Evolutionary conservation across 2,113 vertebrate species (phyloP), one percentile per base, ranked within the genome.

Genomic region (Ailurus styani): DNA sequence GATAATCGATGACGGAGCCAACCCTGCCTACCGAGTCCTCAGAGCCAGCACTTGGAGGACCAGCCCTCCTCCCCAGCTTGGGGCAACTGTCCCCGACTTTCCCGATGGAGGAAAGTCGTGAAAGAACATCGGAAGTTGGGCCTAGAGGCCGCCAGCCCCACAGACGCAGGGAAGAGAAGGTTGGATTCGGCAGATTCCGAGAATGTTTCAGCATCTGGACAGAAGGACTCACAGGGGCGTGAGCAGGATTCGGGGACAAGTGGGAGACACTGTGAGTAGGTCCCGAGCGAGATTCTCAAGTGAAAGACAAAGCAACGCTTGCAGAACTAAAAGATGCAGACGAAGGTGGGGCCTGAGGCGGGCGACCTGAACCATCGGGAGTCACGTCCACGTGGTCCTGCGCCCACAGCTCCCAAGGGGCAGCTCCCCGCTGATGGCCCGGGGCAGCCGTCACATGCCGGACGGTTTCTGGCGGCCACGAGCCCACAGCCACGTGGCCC

Each of bases 331-430:
- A 20, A 0, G 29, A 21, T 13, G 34, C 2, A 2, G 9, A 60
- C 3, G 10, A 1, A 17, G 2, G 34, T 0, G 23, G 34, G 68
- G 42, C 11, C 10, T 1, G 12, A 9, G 7, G 66, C 18, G 47
- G 34, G 11, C 31, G 2, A 10, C 17, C 3, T 7, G 42, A 31
- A 73, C 66, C 21, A 50, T 7, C 6, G 52, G 14, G 50, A 31
- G 52, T 79, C 1, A 5, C 1, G 0, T 23, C 9, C 1, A 17
- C 0, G 0, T 0, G 34, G 37, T 7, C 34, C 55, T 18, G 34
- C 0, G 0, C 27, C 91, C 60, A 4, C 23, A n/a, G n/a, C n/a
- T n/a, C n/a, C n/a, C n/a, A n/a, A n/a, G n/a, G n/a, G n/a, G 14
- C 23, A 42, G 25, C 55, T 83, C 17, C 13, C 34, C 14, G 10